Evolutionary conservation across 2,797 vertebrate species (phyloP), one percentile per base, ranked within the genome.

Genomic region (Sternotherus odoratus): DNA sequence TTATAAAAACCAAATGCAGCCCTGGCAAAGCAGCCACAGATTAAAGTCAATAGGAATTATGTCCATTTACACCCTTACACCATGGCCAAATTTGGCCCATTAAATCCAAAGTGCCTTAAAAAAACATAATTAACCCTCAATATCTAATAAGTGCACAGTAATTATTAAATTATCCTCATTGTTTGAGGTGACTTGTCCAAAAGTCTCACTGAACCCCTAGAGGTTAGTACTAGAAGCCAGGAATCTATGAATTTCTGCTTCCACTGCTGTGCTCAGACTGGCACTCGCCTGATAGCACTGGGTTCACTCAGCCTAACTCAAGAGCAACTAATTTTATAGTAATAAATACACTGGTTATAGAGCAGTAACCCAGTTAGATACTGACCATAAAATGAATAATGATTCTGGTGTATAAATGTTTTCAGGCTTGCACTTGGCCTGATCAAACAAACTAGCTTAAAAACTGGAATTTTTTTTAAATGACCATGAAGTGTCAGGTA

Each of bases 31-130:
- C 36, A 94, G n/a, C 39, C 79, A 54, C 39, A 39, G 77, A 1
- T 63, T 56, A 12, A 0, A 16, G 17, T 79, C 51, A 28, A 0
- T 0, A 54, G 79, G 72, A 88, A 79, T 56, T 63, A 0, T 49
- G 75, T 72, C 82, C 79, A 8, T 7, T 26, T 84, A 86, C 74
- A 75, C 69, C 28, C 8, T 26, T 84, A 86, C 74, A 75, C 69
- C 28, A 2, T 39, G 56, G 66, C 85, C 78, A 86, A 87, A 89
- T 30, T n/a, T 0, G 0, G 30, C 39, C 46, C 86, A 50, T 2
- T 1, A 9, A 84, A 95, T 56, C 57, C 72, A 85, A 82, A 88
- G 30, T 1, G 8, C 46, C 11, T 39, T 5, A 16, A 82, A 79
- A 75, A 49, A 7, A 0, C 0, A 43, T 39, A 51, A 53, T 36